Evolutionary conservation across 2,888 invertebrate genomes (phyloP), one percentile per base, ranked within the genome.

Genomic region (Leucoma salicis): DNA sequence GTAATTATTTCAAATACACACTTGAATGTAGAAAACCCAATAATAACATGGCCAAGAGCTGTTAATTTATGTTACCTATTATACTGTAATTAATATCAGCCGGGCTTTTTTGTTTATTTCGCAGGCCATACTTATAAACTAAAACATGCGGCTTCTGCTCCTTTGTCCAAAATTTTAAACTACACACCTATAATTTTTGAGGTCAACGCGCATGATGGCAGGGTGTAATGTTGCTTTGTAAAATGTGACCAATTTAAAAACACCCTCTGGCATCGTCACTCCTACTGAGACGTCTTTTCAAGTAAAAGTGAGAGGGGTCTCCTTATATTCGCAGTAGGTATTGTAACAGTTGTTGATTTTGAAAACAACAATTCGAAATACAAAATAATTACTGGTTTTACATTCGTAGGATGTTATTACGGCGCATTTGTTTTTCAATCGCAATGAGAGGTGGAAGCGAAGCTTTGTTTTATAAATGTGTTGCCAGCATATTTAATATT

Each of bases 341-440:
- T 69, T 63, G 66, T 60, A 77, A 73, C 79, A 80, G 82, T 81
- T 83, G 82, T 79, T 75, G 76, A 81, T 73, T 74, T 74, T 67
- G 67, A 74, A 78, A 69, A 64, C 57, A 67, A 54, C 66, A 70
- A 74, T 76, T 74, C 64, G 59, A 63, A 70, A 66, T 64, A 65
- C 45, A 50, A 72, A 76, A 74, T 80, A 80, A 82, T 82, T 79
- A 74, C 64, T 48, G 50, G 42, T 49, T 59, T 66, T 60, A 66
- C 65, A 65, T 62, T 71, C 69, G 68, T 67, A 68, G 63, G 66
- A 65, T 71, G 61, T 75, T 73, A 78, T 78, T 79, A 77, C 58
- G 45, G 49, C 57, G 55, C 72, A 71, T 81, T 80, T 79, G 78
- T 81, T 81, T 78, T 77, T 70, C 52, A 65, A 70, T 70, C 65